Base-by-base conservation (phyloP, 1,140 invertebrate genomes). In the Proales similis region DNA sequence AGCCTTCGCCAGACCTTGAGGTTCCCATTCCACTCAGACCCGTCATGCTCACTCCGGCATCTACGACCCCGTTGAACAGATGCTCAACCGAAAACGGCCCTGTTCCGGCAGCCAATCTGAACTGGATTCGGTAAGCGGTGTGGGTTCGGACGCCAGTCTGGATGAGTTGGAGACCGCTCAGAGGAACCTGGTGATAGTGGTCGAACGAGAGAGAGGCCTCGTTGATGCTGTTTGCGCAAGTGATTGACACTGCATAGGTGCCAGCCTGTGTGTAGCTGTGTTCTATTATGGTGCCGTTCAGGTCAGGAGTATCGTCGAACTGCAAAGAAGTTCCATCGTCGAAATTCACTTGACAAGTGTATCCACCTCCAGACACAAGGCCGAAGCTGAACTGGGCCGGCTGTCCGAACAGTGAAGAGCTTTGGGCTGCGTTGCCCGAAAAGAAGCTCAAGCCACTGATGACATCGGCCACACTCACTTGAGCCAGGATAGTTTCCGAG, bases 381-480 rank as follows among this genome's bases (percentile, higher is more conserved):
- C 36, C 45, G 29, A 57, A 57, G 7, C 39, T 17, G 45, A 57
- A 57, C n/a, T 57, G 26, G 9, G 51, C 51, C 19, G 14, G 6
- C 32, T 57, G 39, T 24, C 36, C 36, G 5, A 57, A 36, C 45
- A 39, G 26, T 42, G 51, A 57, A 39, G 36, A 24, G 19, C 22
- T 14, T 9, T 57, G 6, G 24, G 2, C 17, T 5, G 36, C 12
- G 3, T n/a, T n/a, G n/a, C n/a, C n/a, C n/a, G n/a, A n/a, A n/a
- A n/a, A n/a, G n/a, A n/a, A n/a, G n/a, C n/a, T n/a, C n/a, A n/a
- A n/a, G n/a, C n/a, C n/a, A n/a, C n/a, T n/a, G n/a, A n/a, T n/a
- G n/a, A n/a, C n/a, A n/a, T n/a, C n/a, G n/a, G n/a, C n/a, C n/a
- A n/a, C n/a, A n/a, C n/a, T n/a, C n/a, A n/a, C n/a, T n/a, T n/a